Percentiles rank a stretch among this genome's conserved stretches.
These are phyloP conservation scores for Chloroceryle inda DNA, from an alignment of 2,797 vertebrate species.

Conservation along the genomic window DNA sequence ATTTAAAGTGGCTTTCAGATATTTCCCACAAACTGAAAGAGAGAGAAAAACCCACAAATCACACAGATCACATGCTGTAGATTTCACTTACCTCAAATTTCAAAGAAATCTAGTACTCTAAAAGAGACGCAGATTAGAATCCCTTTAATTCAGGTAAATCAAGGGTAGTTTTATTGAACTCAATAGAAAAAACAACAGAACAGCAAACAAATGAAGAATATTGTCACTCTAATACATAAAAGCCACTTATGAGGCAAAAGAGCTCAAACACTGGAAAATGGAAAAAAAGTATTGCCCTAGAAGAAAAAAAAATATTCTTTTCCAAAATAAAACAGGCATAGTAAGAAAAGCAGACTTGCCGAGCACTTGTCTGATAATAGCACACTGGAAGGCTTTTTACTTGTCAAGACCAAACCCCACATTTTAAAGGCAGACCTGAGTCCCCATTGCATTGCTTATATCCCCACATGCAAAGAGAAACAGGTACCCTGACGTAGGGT, in stretches of 20 bases:
- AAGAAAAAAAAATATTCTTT: neutral
- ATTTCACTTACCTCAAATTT: neutral
- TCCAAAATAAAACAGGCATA: neutral
- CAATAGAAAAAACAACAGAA: neutral
- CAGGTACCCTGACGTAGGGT: neutral
- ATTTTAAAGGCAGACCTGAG: neutral
- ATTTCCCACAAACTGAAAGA: constrained; percentile 86
- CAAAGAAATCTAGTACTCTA: neutral
- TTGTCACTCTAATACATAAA: neutral
- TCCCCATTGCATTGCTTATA: neutral
- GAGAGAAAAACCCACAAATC: neutral
- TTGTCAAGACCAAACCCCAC: neutral
- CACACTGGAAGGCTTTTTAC: neutral
- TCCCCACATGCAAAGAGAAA: neutral
- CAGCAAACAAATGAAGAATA: neutral
- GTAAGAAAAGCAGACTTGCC: neutral
- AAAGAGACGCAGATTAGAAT: neutral
- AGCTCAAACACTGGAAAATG: neutral
- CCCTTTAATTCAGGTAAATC: neutral
- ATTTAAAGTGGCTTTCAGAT: constrained; percentile 89
- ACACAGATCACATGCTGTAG: neutral
- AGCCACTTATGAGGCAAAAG: neutral
- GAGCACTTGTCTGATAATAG: neutral
- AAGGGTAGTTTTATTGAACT: neutral
- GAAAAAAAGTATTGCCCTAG: neutral